These are phyloP conservation scores for Acrocyrtus sp. DNA, from an alignment of 2,888 invertebrate genomes.

Conservation along the genomic window DNA sequence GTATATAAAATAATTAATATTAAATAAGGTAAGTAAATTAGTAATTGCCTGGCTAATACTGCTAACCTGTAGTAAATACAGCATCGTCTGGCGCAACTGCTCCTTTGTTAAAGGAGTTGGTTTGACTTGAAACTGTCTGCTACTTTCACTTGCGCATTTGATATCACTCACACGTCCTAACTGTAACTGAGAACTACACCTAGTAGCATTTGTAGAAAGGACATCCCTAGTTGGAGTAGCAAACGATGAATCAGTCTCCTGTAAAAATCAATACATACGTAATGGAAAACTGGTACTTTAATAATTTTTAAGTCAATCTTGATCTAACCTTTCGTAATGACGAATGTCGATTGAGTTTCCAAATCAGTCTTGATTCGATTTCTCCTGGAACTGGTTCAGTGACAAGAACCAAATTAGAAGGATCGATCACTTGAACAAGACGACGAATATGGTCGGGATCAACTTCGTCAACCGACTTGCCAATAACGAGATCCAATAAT, in stretches of 20 bases:
- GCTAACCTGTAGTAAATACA: conserved; percentile 66
- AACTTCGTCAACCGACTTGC: conserved; percentile 28
- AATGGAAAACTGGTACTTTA: too few relatives aligned
- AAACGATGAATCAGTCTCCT: conserved; percentile 31
- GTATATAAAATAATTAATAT: too few relatives aligned
- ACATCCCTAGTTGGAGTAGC: conserved; percentile 29
- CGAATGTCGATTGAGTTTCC: conserved; percentile 26
- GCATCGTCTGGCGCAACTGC: conserved; percentile 67
- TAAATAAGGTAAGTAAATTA: too few relatives aligned
- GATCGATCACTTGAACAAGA: conserved; percentile 17
- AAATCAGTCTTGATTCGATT: conserved; percentile 32
- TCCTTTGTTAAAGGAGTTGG: conserved; percentile 66
- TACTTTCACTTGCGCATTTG: not conserved
- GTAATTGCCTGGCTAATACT: not conserved
- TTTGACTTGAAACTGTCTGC: not conserved
- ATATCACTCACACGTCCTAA: not conserved
- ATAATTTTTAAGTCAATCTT: too few relatives aligned
- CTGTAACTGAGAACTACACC: conserved; percentile 21
- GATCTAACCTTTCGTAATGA: conserved; percentile 30
- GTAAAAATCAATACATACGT: not conserved
- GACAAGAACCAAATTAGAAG: conserved; percentile 35
- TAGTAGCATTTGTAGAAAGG: conserved; percentile 23
- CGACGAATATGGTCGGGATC: conserved; percentile 19
- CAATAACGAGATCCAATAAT: conserved; percentile 21
- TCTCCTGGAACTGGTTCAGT: conserved; percentile 29